Evolutionary conservation across 2,797 vertebrate genomes (phyloP), one percentile per base, ranked within the genome.

Genomic region (Gastrophryne carolinensis): DNA sequence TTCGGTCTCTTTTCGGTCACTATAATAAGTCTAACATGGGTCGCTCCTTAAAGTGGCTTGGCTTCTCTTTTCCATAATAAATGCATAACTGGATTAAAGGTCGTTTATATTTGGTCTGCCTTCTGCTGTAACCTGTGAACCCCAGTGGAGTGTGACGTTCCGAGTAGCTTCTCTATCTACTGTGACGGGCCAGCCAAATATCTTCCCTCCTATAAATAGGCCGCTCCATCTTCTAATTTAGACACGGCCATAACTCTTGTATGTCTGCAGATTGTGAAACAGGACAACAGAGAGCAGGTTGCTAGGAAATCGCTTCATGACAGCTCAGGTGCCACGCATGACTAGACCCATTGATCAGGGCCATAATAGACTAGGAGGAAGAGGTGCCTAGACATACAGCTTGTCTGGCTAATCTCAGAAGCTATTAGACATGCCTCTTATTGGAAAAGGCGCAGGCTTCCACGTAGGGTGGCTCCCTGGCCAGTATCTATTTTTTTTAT

Each of bases 251-350:
- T 78, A 66, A 72, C 61, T 65, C 75, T 72, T 57, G 35, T 69
- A 53, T 56, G 60, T 72, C 67, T 77, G 50, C 68, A 71, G 74
- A 71, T 54, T 78, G 67, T 47, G 50, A 72, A 78, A 65, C 37
- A 27, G 56, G 47, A 44, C 73, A 74, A 56, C 47, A 35, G 50
- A 27, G 21, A 63, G 26, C 60, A 19, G 64, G 58, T 65, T 60
- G 69, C 75, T 78, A 78, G 75, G 75, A 65, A 78, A 78, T 78
- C 23, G 67, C 44, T 78, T 65, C 23, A 37, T 58, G 67, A 65
- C 75, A 60, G 56, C 37, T 56, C 75, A 66, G 67, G 75, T 72
- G 75, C 52, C 57, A 50, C 49, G 68, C 53, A 65, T 61, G 75
- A 78, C 68, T 66, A 66, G 75, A 70, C 75, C 39, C 68, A 66